phyloP scores from a whole-genome alignment of 2,888 invertebrate species.

The Strigamia crassipes region DNA sequence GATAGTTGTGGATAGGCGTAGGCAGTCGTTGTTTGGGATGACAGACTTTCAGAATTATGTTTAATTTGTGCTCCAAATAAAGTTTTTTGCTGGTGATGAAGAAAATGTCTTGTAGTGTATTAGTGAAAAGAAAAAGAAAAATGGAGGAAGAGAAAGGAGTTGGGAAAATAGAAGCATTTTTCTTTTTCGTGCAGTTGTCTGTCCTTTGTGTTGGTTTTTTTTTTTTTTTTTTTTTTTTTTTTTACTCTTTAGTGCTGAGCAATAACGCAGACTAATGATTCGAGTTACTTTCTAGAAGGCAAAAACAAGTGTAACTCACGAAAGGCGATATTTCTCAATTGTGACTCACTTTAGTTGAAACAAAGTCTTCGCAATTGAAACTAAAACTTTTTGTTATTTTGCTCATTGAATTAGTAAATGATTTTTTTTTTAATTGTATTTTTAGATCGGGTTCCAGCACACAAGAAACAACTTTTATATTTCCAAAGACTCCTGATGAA shows the following conservation, averaged over 20 bases:
- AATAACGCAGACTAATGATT: conserved; percentile 17
- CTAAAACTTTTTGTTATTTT: not conserved
- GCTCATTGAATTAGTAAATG: not conserved
- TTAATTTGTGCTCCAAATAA: conserved; percentile 2
- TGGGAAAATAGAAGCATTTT: conserved; percentile 17
- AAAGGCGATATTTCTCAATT: conserved; percentile 22
- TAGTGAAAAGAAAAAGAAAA: not conserved
- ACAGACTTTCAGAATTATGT: conserved; percentile 12
- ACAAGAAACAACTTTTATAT: conserved; percentile 46
- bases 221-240: conserved; percentile 17
- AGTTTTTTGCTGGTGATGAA: not conserved
- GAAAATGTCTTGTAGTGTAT: not conserved
- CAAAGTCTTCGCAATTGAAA: not conserved
- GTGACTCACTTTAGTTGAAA: not conserved
- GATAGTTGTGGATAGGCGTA: not conserved
- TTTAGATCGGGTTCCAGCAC: conserved; percentile 39
- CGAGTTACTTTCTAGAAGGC: conserved; percentile 17
- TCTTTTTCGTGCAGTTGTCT: not conserved
- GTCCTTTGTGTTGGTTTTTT: conserved; percentile 8
- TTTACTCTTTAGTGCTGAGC: conserved; percentile 3
- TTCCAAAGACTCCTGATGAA: conserved; percentile 38
- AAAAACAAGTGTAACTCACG: conserved; percentile 20
- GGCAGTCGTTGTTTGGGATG: not conserved
- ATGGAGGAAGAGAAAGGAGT: not conserved
- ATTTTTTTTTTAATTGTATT: not conserved